Evolutionary conservation across 2,797 vertebrate genomes (phyloP).

Genomic region (Anguilla anguilla): DNA sequence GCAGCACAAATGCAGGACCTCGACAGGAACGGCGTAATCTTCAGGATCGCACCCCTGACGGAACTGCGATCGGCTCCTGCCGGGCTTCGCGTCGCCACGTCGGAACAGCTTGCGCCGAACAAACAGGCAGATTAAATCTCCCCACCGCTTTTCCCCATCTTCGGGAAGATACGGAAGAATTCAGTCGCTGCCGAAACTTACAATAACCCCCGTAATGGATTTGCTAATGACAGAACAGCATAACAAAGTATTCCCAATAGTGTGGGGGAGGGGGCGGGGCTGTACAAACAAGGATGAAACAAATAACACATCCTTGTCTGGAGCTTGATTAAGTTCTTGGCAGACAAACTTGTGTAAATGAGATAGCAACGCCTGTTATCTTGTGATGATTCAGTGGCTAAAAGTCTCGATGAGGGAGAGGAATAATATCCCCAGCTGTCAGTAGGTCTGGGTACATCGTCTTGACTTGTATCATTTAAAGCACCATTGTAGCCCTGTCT

Average conservation of each 20-base stretch:
- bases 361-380: background rate
- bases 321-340: conserved; percentile 16
- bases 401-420: background rate
- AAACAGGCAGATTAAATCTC: background rate
- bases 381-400: background rate
- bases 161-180: background rate
- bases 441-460: background rate
- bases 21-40: background rate
- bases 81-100: background rate
- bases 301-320: background rate
- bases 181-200: background rate
- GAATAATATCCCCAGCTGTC: conserved; percentile 18
- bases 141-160: background rate
- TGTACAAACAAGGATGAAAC: background rate
- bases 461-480: background rate
- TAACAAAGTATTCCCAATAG: background rate
- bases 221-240: background rate
- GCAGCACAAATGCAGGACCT: background rate
- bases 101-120: background rate
- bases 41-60: background rate
- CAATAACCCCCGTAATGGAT: background rate
- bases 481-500: background rate
- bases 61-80: background rate
- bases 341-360: conserved; percentile 15
- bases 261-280: background rate